Base-by-base conservation (phyloP, 37 sponge, comb jelly and placozoan genomes). In the Beroe ovata region DNA sequence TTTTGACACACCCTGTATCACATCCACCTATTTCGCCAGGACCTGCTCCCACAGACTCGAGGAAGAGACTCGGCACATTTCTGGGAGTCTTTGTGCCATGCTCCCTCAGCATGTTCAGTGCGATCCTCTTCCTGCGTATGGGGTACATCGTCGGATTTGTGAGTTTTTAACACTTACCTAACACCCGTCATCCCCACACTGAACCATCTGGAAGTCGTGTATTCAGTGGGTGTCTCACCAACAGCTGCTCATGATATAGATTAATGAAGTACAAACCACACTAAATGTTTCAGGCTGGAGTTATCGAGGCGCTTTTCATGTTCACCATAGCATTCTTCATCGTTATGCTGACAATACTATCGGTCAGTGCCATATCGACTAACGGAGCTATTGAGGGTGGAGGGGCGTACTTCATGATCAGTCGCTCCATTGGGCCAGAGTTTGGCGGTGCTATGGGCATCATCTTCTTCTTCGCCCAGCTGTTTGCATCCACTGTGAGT, bases 321-420 rank as follows among this genome's bases (percentile, higher is more conserved):
- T 38, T 98, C 16, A 0, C 92, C 21, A 71, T 98, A 0, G 94
- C 94, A 54, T 98, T 96, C 88, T 22, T 81, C 29, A 94, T 95
- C 33, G 95, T 96, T 4, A 88, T 94, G 30, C 64, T 94, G 54
- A 98, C 99, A 33, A 95, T 95, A 1, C 90, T 96, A 42, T 95
- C 95, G 33, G 91, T 98, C 88, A 94, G 95, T 81, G 99, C 99
- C 71, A 98, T 98, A 88, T 96, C 96, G n/a, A 98, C 99, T 88
- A 98, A 96, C 38, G 96, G 93, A 42, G 96, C 92, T 26, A 92
- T 98, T 14, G 92, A 95, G 40, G 96, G 94, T 28, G 99, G 99
- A 25, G 99, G 99, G 64, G 99, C 96, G 16, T 98, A 98, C 92
- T 98, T 95, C 94, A 95, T 69, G 91, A 88, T 84, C 88, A 59